Evolutionary conservation across 2,797 vertebrate species (phyloP).

Genomic region (Alcedo quadribrachys): DNA sequence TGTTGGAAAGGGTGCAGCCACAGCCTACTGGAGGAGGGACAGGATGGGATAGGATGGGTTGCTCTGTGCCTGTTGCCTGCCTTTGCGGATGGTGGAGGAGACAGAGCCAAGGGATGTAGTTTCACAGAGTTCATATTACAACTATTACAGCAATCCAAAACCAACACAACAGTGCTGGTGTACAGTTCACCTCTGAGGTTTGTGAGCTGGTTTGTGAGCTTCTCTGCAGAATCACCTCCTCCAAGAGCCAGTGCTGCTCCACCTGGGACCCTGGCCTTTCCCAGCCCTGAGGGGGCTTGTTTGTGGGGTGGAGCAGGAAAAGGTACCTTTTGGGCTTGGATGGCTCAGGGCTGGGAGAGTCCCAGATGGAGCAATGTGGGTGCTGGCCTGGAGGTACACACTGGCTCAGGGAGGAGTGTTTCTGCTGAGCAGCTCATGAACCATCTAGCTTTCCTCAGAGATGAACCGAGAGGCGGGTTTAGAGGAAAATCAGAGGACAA

Average conservation of each 20-base stretch:
- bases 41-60: rapidly evolving
- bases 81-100: neutral
- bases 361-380: rapidly evolving
- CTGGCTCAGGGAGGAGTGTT: neutral
- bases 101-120: neutral
- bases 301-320: neutral
- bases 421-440: neutral
- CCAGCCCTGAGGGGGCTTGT: neutral
- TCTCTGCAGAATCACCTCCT: no score
- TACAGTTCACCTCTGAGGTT: no score
- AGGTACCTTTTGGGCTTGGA: neutral
- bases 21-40: rapidly evolving
- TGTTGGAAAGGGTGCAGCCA: neutral
- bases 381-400: neutral
- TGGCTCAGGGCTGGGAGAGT: neutral
- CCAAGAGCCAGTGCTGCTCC: no score
- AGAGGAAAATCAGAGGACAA: neutral
- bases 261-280: neutral
- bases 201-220: no score
- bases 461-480: neutral
- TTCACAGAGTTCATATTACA: neutral
- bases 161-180: rapidly evolving
- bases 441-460: neutral
- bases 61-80: neutral
- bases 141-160: neutral